phyloP scores from a whole-genome alignment of 2,888 invertebrate genomes.

The Lasiommata megera region DNA sequence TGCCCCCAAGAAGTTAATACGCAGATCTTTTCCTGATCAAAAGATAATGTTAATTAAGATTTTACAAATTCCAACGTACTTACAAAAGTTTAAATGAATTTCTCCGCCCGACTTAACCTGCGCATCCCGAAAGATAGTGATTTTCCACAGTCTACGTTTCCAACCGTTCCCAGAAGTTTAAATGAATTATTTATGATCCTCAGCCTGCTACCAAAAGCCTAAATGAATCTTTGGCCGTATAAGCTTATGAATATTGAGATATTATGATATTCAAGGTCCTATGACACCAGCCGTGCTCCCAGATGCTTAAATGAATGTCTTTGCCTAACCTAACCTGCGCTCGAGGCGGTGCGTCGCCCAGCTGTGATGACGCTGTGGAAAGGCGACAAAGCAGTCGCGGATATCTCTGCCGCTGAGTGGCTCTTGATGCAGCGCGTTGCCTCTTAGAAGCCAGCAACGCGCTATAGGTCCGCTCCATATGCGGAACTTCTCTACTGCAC shows the following conservation, averaged over 20 bases:
- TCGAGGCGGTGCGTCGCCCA: slow-evolving; percentile 65
- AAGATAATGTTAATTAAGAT: too few species aligned
- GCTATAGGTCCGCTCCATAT: slow-evolving; percentile 48
- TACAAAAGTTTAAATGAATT: too few species aligned
- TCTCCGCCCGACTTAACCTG: too few species aligned
- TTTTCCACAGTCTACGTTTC: too few species aligned
- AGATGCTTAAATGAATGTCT: slow-evolving; percentile 5
- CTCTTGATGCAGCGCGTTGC: slow-evolving; percentile 41
- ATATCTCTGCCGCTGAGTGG: slow-evolving; percentile 33
- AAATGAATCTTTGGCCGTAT: background rate
- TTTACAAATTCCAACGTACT: too few species aligned
- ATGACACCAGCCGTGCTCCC: background rate
- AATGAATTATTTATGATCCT: background rate
- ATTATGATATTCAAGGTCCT: too few species aligned
- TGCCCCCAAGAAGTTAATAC: too few species aligned
- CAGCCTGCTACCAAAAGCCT: background rate
- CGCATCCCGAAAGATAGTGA: too few species aligned
- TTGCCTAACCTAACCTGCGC: slow-evolving; percentile 76
- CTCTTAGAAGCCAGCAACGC: slow-evolving; percentile 53
- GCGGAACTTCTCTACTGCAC: slow-evolving; percentile 53
- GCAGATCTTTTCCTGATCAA: too few species aligned
- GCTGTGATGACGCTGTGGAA: slow-evolving; percentile 67
- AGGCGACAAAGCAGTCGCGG: slow-evolving; percentile 57
- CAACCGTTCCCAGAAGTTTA: too few species aligned
- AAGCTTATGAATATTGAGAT: background rate